These are phyloP conservation scores for Odocoileus hemionus DNA, from an alignment of 2,113 vertebrate genomes.

Conservation along the genomic window DNA sequence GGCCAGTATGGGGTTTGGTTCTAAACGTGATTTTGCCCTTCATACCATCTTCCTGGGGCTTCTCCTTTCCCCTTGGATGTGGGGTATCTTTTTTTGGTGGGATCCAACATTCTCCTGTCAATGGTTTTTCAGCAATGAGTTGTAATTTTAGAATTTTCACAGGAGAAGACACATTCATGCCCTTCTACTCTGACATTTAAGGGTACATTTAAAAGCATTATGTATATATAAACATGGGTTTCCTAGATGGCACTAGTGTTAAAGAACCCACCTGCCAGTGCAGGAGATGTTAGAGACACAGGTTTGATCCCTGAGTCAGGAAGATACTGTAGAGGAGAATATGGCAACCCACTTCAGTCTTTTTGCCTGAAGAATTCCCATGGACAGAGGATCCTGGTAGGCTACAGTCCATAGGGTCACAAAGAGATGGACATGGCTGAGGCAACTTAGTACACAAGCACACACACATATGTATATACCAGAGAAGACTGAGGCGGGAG, in stretches of 20 bases:
- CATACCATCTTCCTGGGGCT: not conserved
- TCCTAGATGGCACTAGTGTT: not conserved
- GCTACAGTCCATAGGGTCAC: not conserved
- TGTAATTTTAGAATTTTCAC: not conserved
- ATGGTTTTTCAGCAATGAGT: not conserved
- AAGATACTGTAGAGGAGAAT: not conserved
- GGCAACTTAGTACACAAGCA: not conserved
- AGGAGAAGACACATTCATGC: not conserved
- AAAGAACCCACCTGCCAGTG: not conserved
- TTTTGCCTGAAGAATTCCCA: not conserved
- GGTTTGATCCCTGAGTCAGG: not conserved
- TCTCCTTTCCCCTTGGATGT: not conserved
- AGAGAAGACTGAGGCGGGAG: not conserved
- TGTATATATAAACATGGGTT: not conserved
- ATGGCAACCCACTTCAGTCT: not conserved
- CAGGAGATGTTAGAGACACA: not conserved
- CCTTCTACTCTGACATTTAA: not conserved
- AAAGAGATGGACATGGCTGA: not conserved
- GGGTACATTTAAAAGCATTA: not conserved
- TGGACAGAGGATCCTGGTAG: not conserved
- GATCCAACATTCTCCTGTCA: not conserved
- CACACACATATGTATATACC: not conserved
- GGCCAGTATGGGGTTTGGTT: not conserved
- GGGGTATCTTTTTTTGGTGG: not conserved
- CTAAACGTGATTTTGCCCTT: not conserved